Conservation (phyloP, 2,888 invertebrate genomes). For the Harpalus rufipes region DNA sequence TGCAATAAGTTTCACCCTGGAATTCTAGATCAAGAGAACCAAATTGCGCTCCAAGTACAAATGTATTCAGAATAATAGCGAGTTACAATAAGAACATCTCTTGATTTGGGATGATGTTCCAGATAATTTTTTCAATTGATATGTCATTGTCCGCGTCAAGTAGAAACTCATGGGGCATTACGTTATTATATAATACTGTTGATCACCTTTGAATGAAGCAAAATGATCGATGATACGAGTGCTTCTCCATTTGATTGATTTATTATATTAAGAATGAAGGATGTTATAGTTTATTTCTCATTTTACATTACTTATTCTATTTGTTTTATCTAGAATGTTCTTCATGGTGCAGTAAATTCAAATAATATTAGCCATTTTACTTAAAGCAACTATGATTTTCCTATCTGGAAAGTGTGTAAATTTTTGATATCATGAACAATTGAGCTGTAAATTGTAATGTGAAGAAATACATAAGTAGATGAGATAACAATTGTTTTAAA, state of each 20-base stretch:
- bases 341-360: background rate
- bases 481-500: conserved; percentile 50
- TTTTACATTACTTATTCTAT: conserved; percentile 1
- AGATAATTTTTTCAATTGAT: conserved; percentile 51
- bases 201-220: conserved; percentile 54
- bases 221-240: conserved; percentile 48
- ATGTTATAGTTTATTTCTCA: background rate
- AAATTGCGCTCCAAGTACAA: background rate
- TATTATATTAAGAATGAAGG: conserved; percentile 36
- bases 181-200: conserved; percentile 20
- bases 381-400: conserved; percentile 17
- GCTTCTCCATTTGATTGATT: conserved; percentile 45
- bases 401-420: conserved; percentile 26
- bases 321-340: background rate
- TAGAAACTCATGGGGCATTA: conserved; percentile 39
- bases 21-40: background rate
- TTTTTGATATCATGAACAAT: conserved; percentile 37
- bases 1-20: background rate
- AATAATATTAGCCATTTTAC: conserved; percentile 26
- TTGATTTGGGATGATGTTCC: conserved; percentile 24
- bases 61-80: conserved; percentile 10
- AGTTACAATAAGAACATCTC: conserved; percentile 31
- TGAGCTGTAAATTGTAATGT: conserved; percentile 34
- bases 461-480: conserved; percentile 44
- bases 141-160: conserved; percentile 50